Conservation (phyloP, 1,140 invertebrate genomes). For the Aphaenogaster rudis region DNA sequence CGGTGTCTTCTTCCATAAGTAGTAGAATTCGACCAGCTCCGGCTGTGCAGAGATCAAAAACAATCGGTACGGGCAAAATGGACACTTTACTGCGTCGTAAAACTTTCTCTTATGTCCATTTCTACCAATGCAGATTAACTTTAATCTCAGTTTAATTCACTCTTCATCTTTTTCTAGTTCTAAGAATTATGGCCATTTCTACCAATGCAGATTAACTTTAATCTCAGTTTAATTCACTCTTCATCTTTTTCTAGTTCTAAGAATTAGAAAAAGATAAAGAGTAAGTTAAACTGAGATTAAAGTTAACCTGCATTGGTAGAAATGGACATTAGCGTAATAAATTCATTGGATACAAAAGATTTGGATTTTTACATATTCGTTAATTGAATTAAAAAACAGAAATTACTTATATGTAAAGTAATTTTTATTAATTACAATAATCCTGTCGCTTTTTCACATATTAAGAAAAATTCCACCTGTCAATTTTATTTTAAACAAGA, state of each 20-base stretch:
- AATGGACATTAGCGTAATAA: background rate
- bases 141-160: too few relatives aligned
- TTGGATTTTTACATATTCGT: background rate
- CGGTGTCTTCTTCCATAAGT: constrained; percentile 99
- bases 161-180: too few relatives aligned
- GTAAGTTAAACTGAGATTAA: too few relatives aligned
- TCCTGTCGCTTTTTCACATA: background rate
- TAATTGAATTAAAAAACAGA: background rate
- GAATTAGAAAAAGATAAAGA: too few relatives aligned
- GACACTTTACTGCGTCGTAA: constrained; percentile 2
- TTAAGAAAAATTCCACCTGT: background rate
- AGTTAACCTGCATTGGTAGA: too few relatives aligned
- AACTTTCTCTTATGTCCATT: background rate
- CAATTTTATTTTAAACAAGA: constrained; percentile 2
- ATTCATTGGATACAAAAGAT: background rate
- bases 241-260: too few relatives aligned
- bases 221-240: too few relatives aligned
- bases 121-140: too few relatives aligned
- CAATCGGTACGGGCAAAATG: constrained; percentile 74
- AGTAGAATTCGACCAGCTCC: constrained; percentile 99
- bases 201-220: too few relatives aligned
- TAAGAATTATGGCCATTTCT: too few relatives aligned
- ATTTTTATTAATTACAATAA: constrained; percentile 6
- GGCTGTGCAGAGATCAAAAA: constrained; percentile 87
- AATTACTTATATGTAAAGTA: background rate